Base-by-base conservation (phyloP, 2,888 invertebrate genomes). In the Allacma fusca region DNA sequence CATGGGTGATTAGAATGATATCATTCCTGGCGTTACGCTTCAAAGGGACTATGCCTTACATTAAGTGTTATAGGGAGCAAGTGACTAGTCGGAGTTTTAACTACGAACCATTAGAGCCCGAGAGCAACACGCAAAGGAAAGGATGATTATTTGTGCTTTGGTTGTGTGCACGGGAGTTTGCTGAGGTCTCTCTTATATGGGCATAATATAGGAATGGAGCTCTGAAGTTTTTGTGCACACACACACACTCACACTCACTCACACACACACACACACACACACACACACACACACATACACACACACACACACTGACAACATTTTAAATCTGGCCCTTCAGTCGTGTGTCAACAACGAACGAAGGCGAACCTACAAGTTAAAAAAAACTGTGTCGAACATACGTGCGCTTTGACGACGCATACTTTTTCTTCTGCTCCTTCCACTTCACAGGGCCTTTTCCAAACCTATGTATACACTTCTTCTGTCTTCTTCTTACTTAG, bases 281-380 rank as follows among this genome's bases (percentile, higher is more conserved):
- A n/a, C n/a, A n/a, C n/a, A n/a, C n/a, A n/a, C n/a, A n/a, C n/a
- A n/a, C n/a, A n/a, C n/a, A n/a, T n/a, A n/a, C n/a, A n/a, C n/a
- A n/a, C n/a, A n/a, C n/a, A n/a, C n/a, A n/a, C 72, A 72, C 59
- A 72, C 34, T 26, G 72, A 59, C 59, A 72, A 59, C 72, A 68
- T 72, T 72, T 72, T 29, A 72, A 72, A 72, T 72, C 72, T 72
- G 72, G 72, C 72, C 72, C 72, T 72, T 72, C 72, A 72, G 72
- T 72, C 72, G 72, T 72, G 59, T 72, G 72, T 72, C 72, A 72
- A 72, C 72, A 72, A 68, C 68, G 59, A 72, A 57, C 59, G 50
- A 59, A 29, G 72, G 72, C 59, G 59, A 72, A 72, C 50, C 68
- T 68, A 50, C 72, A 34, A 59, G 34, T 24, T 21, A n/a, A 23